These are phyloP conservation scores for Elephas maximus DNA, from an alignment of 2,113 vertebrate species.

Conservation along the genomic window DNA sequence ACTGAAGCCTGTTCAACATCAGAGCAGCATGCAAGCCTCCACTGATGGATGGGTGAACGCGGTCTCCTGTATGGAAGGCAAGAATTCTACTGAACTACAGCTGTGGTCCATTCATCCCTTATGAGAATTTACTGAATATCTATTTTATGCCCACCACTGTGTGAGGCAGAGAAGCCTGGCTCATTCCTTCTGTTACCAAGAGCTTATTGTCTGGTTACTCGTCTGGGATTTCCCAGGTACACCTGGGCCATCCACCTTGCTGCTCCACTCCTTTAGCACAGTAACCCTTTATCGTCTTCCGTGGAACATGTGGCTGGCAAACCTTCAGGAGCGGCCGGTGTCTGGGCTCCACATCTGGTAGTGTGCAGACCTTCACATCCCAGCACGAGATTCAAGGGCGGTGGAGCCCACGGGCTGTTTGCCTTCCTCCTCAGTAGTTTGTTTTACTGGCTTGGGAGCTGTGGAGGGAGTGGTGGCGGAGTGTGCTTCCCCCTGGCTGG, in stretches of 20 bases:
- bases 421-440: constrained; percentile 55
- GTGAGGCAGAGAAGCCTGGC: neutral
- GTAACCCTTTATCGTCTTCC: neutral
- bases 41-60: neutral
- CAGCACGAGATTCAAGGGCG: constrained; percentile 17
- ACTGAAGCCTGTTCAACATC: neutral
- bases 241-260: neutral
- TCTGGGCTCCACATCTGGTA: constrained; percentile 79
- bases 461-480: neutral
- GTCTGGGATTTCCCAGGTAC: neutral
- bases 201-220: neutral
- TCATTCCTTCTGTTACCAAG: no score
- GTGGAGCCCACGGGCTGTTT: constrained; percentile 52
- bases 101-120: neutral
- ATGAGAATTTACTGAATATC: neutral
- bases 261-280: neutral
- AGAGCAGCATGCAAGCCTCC: neutral
- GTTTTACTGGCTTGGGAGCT: constrained; percentile 72
- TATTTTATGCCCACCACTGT: neutral
- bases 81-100: neutral
- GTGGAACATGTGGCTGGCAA: neutral
- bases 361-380: constrained; percentile 28
- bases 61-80: neutral
- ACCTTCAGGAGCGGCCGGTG: constrained; percentile 60
- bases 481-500: neutral